Percentiles rank a stretch among this genome's conserved stretches.
These are phyloP conservation scores for Podarcis muralis DNA, from an alignment of 2,113 vertebrate species.

Conservation along the genomic window DNA sequence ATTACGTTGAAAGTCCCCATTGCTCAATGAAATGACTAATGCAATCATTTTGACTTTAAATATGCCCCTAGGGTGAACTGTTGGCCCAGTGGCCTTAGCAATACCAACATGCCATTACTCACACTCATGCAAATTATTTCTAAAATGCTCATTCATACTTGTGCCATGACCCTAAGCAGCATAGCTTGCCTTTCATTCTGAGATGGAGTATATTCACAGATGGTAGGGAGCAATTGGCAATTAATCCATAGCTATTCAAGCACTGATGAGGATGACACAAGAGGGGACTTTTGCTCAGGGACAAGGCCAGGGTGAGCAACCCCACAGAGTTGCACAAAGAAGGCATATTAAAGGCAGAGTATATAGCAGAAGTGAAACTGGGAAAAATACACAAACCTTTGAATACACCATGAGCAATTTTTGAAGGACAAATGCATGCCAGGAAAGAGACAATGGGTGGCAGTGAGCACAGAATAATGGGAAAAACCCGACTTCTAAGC, in stretches of 20 bases:
- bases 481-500: background rate
- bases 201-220: background rate
- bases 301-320: background rate
- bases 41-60: constrained; percentile 64
- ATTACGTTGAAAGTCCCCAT: constrained; percentile 57
- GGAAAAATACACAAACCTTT: constrained; percentile 32
- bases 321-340: constrained; percentile 36
- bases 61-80: constrained; percentile 67
- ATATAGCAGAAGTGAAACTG: constrained; percentile 23
- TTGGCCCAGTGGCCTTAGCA: constrained; percentile 65
- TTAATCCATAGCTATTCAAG: constrained; percentile 4
- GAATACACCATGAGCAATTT: background rate
- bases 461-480: background rate
- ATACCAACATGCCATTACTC: constrained; percentile 53
- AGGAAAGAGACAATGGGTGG: background rate
- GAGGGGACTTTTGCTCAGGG: background rate
- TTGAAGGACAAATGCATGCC: constrained; percentile 17
- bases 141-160: background rate
- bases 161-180: background rate
- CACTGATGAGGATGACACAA: background rate
- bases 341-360: background rate
- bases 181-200: background rate
- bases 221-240: background rate
- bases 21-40: constrained; percentile 63
- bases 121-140: constrained; percentile 50